phyloP scores from a whole-genome alignment of 2,797 vertebrate species.

The Pseudotriccus pelzelni region DNA sequence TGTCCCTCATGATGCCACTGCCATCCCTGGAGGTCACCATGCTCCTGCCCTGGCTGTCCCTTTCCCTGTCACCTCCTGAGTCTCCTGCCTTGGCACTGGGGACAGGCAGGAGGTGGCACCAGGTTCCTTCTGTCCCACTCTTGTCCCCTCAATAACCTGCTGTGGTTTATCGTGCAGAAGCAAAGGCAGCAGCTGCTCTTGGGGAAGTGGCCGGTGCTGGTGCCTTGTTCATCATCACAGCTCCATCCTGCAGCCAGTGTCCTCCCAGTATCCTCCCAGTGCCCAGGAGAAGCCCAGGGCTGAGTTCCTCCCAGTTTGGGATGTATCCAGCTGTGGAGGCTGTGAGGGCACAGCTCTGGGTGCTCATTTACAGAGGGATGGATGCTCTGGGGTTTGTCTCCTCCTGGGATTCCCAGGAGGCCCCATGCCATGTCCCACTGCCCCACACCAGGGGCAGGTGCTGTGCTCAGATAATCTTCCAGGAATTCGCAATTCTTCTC shows the following conservation, averaged over 20 bases:
- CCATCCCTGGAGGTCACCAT: not conserved
- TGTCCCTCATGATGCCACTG: rapidly evolving
- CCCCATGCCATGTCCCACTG: not conserved
- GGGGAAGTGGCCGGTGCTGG: not conserved
- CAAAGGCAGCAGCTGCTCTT: not conserved
- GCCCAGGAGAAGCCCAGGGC: not conserved
- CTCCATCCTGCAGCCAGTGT: not conserved
- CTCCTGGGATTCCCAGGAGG: not conserved
- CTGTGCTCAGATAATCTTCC: not conserved
- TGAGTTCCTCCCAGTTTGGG: not conserved
- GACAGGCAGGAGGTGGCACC: not conserved
- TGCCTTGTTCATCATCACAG: not conserved
- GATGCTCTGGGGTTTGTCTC: not conserved
- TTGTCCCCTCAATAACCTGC: not conserved
- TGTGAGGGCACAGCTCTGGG: not conserved
- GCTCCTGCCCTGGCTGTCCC: not conserved
- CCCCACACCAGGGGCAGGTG: not conserved
- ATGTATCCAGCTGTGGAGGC: not conserved
- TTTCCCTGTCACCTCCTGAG: not conserved
- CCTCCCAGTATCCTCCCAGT: not conserved
- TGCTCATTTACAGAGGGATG: not conserved
- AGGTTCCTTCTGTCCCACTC: not conserved
- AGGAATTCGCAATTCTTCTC: constrained; percentile 24
- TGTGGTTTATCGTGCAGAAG: not conserved
- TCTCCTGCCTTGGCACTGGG: not conserved